Conservation (phyloP, 2,113 vertebrate genomes). For the Acanthisitta chloris region DNA sequence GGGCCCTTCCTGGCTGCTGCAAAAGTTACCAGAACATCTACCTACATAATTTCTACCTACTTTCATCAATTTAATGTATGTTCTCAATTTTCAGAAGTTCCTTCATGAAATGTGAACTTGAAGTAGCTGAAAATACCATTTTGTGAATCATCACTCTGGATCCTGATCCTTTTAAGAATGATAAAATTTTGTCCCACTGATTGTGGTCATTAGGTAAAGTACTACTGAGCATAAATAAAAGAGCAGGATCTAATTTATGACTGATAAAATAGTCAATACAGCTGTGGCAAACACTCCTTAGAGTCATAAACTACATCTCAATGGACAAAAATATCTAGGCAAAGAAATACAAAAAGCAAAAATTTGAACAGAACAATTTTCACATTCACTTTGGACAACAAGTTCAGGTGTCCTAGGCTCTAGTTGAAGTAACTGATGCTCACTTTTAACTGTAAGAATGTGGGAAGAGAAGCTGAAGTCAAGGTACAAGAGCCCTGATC, state of each 20-base stretch:
- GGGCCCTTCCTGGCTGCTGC: too few relatives aligned
- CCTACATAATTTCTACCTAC: not conserved
- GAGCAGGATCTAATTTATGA: not conserved
- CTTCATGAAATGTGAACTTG: not conserved
- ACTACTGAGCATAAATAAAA: not conserved
- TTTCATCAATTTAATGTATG: not conserved
- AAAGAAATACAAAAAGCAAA: not conserved
- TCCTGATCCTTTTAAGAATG: not conserved
- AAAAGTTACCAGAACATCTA: too few relatives aligned
- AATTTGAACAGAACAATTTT: not conserved
- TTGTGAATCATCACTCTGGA: not conserved
- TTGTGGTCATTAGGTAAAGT: not conserved
- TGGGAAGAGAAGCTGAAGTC: not conserved
- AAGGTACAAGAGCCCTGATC: not conserved
- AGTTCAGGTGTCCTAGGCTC: not conserved
- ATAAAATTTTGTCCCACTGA: not conserved
- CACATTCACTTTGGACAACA: not conserved
- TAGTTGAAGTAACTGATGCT: not conserved
- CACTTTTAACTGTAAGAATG: not conserved
- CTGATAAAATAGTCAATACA: slow-evolving; percentile 9
- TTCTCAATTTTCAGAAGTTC: not conserved
- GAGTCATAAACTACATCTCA: not conserved
- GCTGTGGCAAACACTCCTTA: not conserved
- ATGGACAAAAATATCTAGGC: not conserved
- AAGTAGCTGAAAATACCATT: not conserved